Conservation (phyloP, 35 echinoderm and acorn worm genomes). For the Lytechinus pictus region DNA sequence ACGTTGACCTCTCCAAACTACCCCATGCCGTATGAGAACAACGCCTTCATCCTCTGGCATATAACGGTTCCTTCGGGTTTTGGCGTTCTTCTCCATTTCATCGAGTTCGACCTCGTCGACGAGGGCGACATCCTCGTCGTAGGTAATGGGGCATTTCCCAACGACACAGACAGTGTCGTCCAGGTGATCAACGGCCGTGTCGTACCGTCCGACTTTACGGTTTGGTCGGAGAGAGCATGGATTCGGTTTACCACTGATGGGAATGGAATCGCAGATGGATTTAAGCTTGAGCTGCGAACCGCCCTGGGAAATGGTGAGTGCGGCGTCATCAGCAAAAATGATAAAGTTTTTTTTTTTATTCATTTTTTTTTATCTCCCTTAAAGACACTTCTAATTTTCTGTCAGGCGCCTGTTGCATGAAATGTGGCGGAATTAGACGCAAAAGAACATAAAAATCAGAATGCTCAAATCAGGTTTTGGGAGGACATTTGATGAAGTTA, state of each 20-base stretch:
- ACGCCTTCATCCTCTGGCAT: conserved; percentile 14
- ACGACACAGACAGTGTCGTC: not conserved
- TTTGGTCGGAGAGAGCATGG: conserved; percentile 7
- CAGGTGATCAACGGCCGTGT: not conserved
- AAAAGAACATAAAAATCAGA: too few species aligned
- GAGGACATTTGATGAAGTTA: too few species aligned
- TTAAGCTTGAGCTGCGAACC: not conserved
- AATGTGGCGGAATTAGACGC: too few species aligned
- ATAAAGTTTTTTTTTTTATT: too few species aligned
- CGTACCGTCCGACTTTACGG: not conserved
- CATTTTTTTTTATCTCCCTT: too few species aligned
- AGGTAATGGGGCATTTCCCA: not conserved
- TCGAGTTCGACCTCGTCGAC: conserved; percentile 5
- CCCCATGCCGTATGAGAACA: conserved; percentile 23
- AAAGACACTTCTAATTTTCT: too few species aligned
- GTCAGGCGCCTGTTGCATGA: too few species aligned
- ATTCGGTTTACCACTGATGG: not conserved
- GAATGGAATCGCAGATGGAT: not conserved
- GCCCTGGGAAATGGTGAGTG: not conserved
- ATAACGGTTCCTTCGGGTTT: not conserved
- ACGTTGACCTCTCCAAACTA: not conserved
- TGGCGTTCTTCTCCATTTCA: conserved; percentile 11
- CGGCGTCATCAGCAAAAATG: too few species aligned
- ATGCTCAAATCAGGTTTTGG: too few species aligned
- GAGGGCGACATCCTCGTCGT: not conserved